phyloP scores from a whole-genome alignment of 1,140 invertebrate genomes.

The Sipha flava region DNA sequence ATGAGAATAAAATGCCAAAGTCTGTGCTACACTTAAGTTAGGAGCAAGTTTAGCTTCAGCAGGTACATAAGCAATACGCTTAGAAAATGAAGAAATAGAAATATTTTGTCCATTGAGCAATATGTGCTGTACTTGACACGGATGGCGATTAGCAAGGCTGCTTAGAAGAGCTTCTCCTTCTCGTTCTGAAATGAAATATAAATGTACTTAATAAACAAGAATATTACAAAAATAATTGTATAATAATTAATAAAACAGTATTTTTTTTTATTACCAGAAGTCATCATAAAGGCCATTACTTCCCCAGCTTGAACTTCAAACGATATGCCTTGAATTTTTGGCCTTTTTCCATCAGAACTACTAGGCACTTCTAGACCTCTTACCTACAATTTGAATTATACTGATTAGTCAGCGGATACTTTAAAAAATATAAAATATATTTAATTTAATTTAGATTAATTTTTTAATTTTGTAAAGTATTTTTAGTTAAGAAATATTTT shows the following conservation, averaged over 20 bases:
- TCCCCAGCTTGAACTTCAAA: constrained; percentile 83
- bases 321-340: constrained; percentile 60
- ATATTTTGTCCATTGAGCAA: constrained; percentile 78
- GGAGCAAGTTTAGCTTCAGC: constrained; percentile 47
- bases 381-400: constrained; percentile 43
- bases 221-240: not conserved
- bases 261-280: constrained; percentile 47
- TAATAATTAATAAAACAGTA: not conserved
- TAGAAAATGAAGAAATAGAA: constrained; percentile 57
- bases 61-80: constrained; percentile 56
- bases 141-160: constrained; percentile 62
- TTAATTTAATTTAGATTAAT: no score
- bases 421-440: not conserved
- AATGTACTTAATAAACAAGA: not conserved
- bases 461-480: no score
- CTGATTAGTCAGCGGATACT: not conserved
- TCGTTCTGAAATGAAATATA: constrained; percentile 46
- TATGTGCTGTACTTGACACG: constrained; percentile 66
- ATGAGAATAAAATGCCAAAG: constrained; percentile 37
- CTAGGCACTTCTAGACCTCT: constrained; percentile 50
- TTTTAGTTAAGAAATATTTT: no score
- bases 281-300: constrained; percentile 80
- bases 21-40: constrained; percentile 47
- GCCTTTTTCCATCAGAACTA: constrained; percentile 44
- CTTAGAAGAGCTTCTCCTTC: constrained; percentile 76